A percentile compares a stretch with the other conserved stretches of the same genome.
Conservation (phyloP, 2,888 invertebrate species). For the Agrochola lota region DNA sequence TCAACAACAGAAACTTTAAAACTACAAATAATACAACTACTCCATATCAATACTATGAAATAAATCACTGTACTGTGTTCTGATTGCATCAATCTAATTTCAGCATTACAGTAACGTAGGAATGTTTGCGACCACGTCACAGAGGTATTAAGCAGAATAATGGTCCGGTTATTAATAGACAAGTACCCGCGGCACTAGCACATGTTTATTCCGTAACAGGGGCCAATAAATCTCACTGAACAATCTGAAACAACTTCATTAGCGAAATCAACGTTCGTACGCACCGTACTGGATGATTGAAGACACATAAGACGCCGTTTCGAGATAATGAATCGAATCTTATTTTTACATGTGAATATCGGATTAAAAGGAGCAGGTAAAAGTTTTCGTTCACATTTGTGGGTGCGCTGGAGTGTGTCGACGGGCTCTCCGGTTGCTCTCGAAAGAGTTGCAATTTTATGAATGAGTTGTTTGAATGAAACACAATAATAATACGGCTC, state of each 20-base stretch:
- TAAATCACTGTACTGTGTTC: slow-evolving; percentile 48
- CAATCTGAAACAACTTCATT: slow-evolving; percentile 87
- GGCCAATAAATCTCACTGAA: slow-evolving; percentile 83
- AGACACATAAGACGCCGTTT: slow-evolving; percentile 70
- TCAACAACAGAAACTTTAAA: not conserved
- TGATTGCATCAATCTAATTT: slow-evolving; percentile 75
- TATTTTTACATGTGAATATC: slow-evolving; percentile 70
- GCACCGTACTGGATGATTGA: slow-evolving; percentile 74
- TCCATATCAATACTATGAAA: slow-evolving; percentile 15
- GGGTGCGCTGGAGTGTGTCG: slow-evolving; percentile 81
- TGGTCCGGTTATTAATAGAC: slow-evolving; percentile 86
- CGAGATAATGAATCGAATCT: slow-evolving; percentile 71
- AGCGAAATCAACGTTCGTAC: slow-evolving; percentile 79
- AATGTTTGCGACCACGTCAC: slow-evolving; percentile 80
- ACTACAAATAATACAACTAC: not conserved
- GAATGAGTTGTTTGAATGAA: slow-evolving; percentile 90
- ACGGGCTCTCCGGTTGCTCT: slow-evolving; percentile 81
- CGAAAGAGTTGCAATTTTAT: slow-evolving; percentile 88
- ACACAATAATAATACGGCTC: slow-evolving; percentile 84
- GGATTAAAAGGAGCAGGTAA: slow-evolving; percentile 72
- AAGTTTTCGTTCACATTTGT: slow-evolving; percentile 77
- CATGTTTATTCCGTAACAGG: slow-evolving; percentile 83
- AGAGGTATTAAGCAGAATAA: slow-evolving; percentile 81
- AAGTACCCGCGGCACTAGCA: slow-evolving; percentile 80
- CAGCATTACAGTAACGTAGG: slow-evolving; percentile 73